Evolutionary conservation across 2,888 invertebrate genomes (phyloP), one percentile per base, ranked within the genome.

Genomic region (Clitarchus hookeri): DNA sequence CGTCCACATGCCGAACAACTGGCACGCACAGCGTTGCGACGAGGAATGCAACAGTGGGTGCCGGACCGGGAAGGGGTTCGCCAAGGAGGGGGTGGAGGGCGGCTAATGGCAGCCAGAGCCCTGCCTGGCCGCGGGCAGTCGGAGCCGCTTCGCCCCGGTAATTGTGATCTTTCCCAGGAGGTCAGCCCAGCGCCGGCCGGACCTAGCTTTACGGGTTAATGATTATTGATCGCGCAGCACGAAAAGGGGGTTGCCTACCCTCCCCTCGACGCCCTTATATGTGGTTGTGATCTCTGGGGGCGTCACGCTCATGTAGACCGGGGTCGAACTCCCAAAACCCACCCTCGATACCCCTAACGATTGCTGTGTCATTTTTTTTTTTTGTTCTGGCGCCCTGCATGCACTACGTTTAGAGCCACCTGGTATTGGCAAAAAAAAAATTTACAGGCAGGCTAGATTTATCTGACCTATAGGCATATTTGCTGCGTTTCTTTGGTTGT

Each of bases 161-260:
- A 82, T 82, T 82, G 82, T 82, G 82, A 82, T 82, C 82, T 82
- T 82, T 82, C 82, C 82, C 82, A 82, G 44, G 82, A 44, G 82
- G 82, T 82, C 82, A 82, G 65, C 82, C 16, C 44, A 26, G n/a
- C 27, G 27, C 65, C 65, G 65, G 27, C 65, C 65, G 65, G 65
- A 48, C 65, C 65, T 19, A n/a, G 82, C 82, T 82, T 82, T 23
- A 26, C 19, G 36, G 82, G 82, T 82, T 82, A 82, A 82, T 82
- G 82, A 82, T 82, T 82, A 82, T 82, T 82, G 82, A 82, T 82
- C 82, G 82, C 27, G 44, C 44, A 4, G 82, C 82, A 82, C 44
- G 36, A n/a, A 6, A n/a, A 65, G 65, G 65, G 65, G 65, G 65
- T 48, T 65, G 65, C 65, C 19, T 65, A 36, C 27, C 27, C 82